Evolutionary conservation across 1,140 invertebrate genomes (phyloP).

Genomic region (Rhysida immarginata): DNA sequence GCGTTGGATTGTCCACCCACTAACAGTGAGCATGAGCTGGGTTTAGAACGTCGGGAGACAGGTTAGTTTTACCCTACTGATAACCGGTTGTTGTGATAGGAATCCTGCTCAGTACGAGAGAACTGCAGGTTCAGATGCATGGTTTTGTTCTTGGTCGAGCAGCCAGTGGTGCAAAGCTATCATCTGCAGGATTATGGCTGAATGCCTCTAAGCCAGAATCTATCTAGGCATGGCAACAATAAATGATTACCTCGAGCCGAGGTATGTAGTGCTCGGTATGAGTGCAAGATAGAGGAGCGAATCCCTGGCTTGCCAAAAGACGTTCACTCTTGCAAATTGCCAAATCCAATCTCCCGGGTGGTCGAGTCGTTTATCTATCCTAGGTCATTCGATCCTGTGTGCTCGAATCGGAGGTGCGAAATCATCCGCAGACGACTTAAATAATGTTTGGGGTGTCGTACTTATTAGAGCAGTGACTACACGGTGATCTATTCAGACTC

Average conservation of each 20-base stretch:
- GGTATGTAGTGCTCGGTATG: background rate
- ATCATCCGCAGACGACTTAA: slow-evolving; percentile 35
- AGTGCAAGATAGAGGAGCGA: background rate
- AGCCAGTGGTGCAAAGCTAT: too few relatives aligned
- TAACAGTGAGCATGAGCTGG: background rate
- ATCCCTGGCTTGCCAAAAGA: background rate
- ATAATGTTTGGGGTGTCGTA: slow-evolving; percentile 33
- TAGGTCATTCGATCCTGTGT: background rate
- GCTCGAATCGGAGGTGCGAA: background rate
- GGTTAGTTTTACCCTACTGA: too few relatives aligned
- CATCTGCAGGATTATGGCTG: too few relatives aligned
- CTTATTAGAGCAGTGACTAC: slow-evolving; percentile 21
- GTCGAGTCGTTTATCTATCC: too few relatives aligned
- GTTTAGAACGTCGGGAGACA: background rate
- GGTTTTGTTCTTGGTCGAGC: too few relatives aligned
- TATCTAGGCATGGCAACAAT: slow-evolving; percentile 44
- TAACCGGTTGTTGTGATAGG: slow-evolving; percentile 58
- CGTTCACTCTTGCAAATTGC: background rate
- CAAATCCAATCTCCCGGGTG: background rate
- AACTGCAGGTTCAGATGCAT: slow-evolving; percentile 73
- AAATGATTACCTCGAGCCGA: slow-evolving; percentile 16
- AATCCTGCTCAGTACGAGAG: too few relatives aligned
- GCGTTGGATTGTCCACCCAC: too few relatives aligned
- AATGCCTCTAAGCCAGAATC: slow-evolving; percentile 56
- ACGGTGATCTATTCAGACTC: slow-evolving; percentile 38